Evolutionary conservation across 2,888 invertebrate species (phyloP).

Genomic region (Philopedon plagiatum): DNA sequence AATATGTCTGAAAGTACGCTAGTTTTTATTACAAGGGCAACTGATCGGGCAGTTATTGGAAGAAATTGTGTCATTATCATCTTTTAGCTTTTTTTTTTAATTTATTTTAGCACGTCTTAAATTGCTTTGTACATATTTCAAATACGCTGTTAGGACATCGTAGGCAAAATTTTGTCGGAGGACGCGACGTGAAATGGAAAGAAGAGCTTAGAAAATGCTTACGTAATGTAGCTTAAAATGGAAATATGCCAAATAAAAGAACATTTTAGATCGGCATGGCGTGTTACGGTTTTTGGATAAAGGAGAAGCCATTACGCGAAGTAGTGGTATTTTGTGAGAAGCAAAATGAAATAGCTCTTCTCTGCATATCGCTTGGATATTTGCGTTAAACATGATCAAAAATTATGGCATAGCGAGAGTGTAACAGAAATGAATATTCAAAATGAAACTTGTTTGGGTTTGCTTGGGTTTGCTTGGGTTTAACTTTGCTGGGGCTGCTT

Average conservation of each 20-base stretch:
- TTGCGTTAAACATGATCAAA: background rate
- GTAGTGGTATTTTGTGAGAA: background rate
- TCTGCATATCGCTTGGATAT: too few species aligned
- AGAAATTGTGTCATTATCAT: too few species aligned
- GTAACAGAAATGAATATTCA: too few species aligned
- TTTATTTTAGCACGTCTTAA: background rate
- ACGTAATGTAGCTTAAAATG: background rate
- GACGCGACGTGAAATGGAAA: background rate
- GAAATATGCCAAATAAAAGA: constrained; percentile 5
- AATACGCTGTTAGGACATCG: background rate
- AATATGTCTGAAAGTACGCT: too few species aligned
- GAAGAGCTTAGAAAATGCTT: background rate
- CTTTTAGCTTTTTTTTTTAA: too few species aligned
- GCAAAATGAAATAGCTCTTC: background rate
- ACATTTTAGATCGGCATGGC: background rate
- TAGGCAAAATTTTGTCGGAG: background rate
- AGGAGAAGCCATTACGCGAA: background rate
- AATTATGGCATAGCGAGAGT: background rate
- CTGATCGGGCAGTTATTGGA: too few species aligned
- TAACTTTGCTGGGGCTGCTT: too few species aligned
- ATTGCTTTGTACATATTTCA: background rate
- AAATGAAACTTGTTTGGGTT: too few species aligned
- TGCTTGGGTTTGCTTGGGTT: too few species aligned
- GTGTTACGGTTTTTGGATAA: background rate
- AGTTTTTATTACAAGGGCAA: too few species aligned